Evolutionary conservation across 1,140 invertebrate species (phyloP).

Genomic region (Drosophila melanogaster): Release_6_plus_ISO1_MT NT_033777.3:13006501-13007000

Average conservation of each 20-base stretch:
- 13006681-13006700: conserved; percentile 22
- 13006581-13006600: conserved; percentile 28
- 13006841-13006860: conserved; percentile 79
- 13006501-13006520: conserved; percentile 79
- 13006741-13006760: conserved; percentile 34
- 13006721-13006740: conserved; percentile 83
- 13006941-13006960: conserved; percentile 61
- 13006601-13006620: conserved; percentile 14
- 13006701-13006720: conserved; percentile 82
- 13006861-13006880: conserved; percentile 67
- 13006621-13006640: conserved; percentile 49
- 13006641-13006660: conserved; percentile 79
- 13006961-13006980: conserved; percentile 81
- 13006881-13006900: conserved; percentile 3
- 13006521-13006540: conserved; percentile 76
- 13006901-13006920: conserved; percentile 33
- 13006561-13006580: conserved; percentile 66
- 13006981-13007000: conserved; percentile 81
- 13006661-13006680: conserved; percentile 45
- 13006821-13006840: conserved; percentile 82
- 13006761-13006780: conserved; percentile 60
- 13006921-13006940: conserved; percentile 14
- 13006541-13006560: conserved; percentile 72
- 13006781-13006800: conserved; percentile 75
- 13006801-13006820: conserved; percentile 73